Evolutionary conservation across 2,113 vertebrate species (phyloP).

Genomic region (Eurystomus gularis): DNA sequence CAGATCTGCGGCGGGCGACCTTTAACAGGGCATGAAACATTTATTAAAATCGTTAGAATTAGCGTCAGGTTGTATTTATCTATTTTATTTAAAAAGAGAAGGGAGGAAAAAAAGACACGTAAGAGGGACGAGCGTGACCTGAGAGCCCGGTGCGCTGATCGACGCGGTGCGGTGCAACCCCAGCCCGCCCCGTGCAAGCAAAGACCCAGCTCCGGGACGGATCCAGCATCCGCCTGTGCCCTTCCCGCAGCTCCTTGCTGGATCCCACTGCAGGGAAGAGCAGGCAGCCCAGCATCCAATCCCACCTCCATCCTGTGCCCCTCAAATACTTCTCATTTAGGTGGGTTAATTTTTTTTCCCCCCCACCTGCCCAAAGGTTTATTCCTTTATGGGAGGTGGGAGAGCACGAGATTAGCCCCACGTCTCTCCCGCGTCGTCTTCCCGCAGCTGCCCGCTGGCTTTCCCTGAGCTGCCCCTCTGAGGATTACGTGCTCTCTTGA

Average conservation of each 20-base stretch:
- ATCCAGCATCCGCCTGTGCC: background rate
- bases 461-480: background rate
- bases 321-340: background rate
- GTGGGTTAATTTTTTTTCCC: background rate
- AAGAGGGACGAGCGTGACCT: background rate
- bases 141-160: background rate
- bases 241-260: background rate
- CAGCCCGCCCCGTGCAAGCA: background rate
- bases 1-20: background rate
- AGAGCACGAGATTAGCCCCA: background rate
- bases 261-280: background rate
- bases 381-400: background rate
- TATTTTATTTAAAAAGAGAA: background rate
- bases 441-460: fast-evolving
- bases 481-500: background rate
- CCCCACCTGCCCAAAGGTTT: background rate
- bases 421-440: background rate
- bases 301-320: background rate
- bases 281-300: background rate
- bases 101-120: background rate
- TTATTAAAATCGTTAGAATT: conserved; percentile 28
- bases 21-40: conserved; percentile 20
- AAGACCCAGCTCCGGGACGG: background rate
- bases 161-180: fast-evolving
- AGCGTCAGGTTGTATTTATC: background rate